Percentiles rank a stretch among this genome's conserved stretches.
These are phyloP conservation scores for Botrylloides violaceus DNA, from an alignment of 23 tunicate genomes.

Conservation along the genomic window DNA sequence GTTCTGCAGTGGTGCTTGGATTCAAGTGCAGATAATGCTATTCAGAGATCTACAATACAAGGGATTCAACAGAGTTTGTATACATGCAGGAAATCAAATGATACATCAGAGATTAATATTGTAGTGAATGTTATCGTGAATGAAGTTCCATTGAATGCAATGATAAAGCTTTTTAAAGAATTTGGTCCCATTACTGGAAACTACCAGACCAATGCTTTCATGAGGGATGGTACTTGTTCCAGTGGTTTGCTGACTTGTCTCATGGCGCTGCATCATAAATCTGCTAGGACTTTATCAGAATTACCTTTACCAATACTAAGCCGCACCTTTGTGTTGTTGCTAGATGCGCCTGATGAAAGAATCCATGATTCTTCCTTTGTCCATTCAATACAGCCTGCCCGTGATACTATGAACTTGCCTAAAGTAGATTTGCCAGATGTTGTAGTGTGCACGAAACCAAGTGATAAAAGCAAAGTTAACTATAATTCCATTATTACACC, in stretches of 20 bases:
- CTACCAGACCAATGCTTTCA: not conserved
- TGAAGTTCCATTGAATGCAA: not conserved
- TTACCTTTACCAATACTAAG: not conserved
- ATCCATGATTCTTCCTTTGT: not conserved
- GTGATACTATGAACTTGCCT: not conserved
- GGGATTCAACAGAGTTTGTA: constrained; percentile 21
- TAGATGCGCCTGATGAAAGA: not conserved
- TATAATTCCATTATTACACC: no score
- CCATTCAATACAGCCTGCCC: not conserved
- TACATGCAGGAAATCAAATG: no score
- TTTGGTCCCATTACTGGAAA: not conserved
- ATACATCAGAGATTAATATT: not conserved
- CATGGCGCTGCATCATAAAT: not conserved
- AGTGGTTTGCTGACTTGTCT: not conserved
- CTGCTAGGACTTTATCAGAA: not conserved
- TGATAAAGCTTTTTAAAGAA: not conserved
- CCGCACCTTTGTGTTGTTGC: not conserved
- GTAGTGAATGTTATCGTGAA: not conserved
- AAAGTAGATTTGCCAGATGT: not conserved
- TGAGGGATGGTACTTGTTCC: not conserved
- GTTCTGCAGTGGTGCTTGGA: not conserved
- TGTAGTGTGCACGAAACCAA: not conserved
- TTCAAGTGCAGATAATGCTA: not conserved
- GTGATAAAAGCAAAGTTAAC: not conserved
- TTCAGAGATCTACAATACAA: constrained; percentile 28